phyloP scores from a whole-genome alignment of 2,113 vertebrate genomes.

The Ammospiza nelsoni region DNA sequence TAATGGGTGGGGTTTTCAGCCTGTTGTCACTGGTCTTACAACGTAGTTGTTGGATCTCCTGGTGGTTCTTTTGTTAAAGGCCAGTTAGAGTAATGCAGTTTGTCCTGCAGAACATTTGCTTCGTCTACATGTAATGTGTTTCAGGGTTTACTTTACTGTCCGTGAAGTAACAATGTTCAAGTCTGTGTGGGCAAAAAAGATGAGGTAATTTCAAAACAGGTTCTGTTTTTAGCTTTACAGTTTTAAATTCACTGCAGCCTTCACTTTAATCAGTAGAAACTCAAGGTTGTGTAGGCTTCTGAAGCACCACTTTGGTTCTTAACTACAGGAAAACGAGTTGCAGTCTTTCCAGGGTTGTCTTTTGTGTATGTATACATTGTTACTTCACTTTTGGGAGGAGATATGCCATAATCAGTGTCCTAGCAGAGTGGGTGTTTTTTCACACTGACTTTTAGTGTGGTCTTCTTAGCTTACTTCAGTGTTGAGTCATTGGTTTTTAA shows the following conservation, averaged over 20 bases:
- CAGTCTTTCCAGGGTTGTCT: background rate
- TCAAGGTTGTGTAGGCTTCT: background rate
- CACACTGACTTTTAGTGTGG: background rate
- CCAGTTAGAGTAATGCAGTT: background rate
- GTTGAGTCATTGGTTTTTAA: background rate
- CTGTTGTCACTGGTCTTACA: constrained; percentile 40
- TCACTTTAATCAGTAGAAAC: background rate
- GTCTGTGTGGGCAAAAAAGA: background rate
- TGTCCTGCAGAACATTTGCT: background rate
- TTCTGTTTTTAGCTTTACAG: background rate
- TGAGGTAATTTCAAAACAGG: background rate
- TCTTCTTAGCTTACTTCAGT: background rate
- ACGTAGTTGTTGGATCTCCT: background rate
- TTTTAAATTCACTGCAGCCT: background rate
- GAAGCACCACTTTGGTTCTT: background rate
- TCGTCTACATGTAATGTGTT: constrained; percentile 1
- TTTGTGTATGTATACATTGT: background rate
- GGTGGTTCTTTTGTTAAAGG: constrained; percentile 14
- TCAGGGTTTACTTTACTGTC: background rate
- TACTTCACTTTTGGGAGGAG: background rate
- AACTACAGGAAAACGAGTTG: background rate
- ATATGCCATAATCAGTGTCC: background rate
- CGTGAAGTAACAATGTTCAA: background rate
- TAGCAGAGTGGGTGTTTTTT: background rate
- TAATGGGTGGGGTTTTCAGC: constrained; percentile 10